These are phyloP conservation scores for Chymomyza amoena DNA, from an alignment of 2,888 invertebrate species.

Conservation along the genomic window DNA sequence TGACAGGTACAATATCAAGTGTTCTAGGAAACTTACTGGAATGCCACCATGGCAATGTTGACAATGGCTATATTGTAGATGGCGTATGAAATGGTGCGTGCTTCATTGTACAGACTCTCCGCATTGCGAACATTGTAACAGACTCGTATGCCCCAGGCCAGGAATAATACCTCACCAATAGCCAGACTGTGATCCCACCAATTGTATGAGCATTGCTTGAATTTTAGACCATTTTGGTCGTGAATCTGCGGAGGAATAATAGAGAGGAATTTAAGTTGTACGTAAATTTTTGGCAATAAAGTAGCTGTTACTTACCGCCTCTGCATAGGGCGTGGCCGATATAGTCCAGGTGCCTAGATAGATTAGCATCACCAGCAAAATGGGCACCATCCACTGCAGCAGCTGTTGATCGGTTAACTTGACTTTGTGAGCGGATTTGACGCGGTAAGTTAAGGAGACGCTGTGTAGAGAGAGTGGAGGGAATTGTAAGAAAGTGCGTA, in stretches of 20 bases:
- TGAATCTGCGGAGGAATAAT: conserved; percentile 80
- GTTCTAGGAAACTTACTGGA: conserved; percentile 87
- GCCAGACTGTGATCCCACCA: conserved; percentile 97
- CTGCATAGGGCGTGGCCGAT: conserved; percentile 90
- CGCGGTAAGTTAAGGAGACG: conserved; percentile 94
- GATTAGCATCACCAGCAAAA: conserved; percentile 92
- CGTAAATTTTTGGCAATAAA: neutral
- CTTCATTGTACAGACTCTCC: conserved; percentile 95
- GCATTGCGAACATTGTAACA: conserved; percentile 94
- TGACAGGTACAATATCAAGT: neutral
- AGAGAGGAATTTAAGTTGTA: neutral
- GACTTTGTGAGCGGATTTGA: conserved; percentile 95
- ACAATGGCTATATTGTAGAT: conserved; percentile 96
- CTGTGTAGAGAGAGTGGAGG: conserved; percentile 78
- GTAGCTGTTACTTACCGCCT: conserved; percentile 81
- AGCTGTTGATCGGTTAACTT: conserved; percentile 95
- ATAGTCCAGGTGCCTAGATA: conserved; percentile 95
- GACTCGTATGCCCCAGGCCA: conserved; percentile 91
- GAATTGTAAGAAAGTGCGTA: no score
- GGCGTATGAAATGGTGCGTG: conserved; percentile 93
- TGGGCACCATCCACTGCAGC: conserved; percentile 95
- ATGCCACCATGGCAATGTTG: conserved; percentile 94
- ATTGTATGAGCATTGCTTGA: conserved; percentile 93
- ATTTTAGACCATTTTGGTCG: conserved; percentile 87
- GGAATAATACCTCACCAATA: conserved; percentile 88